Conservation (phyloP, 2,113 vertebrate species). For the Neoarius graeffei region DNA sequence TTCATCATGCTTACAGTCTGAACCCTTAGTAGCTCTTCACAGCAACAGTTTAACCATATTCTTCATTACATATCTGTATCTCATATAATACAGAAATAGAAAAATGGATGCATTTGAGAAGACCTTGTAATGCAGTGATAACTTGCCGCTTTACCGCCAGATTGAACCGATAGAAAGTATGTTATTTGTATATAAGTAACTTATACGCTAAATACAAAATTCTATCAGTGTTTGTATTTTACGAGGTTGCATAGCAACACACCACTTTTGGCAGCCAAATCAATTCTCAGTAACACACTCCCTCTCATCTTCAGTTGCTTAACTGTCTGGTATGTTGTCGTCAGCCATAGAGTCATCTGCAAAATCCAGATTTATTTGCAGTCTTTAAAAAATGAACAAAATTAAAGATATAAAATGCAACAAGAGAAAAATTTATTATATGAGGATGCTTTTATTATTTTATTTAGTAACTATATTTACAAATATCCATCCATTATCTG, state of each 20-base stretch:
- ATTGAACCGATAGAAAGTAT: neutral
- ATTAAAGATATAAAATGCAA: neutral
- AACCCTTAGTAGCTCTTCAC: neutral
- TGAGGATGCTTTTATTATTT: neutral
- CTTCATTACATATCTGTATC: neutral
- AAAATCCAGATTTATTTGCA: neutral
- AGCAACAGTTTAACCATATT: neutral
- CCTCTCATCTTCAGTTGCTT: constrained; percentile 13
- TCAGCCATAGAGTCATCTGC: neutral
- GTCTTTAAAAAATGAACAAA: neutral
- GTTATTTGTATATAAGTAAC: neutral
- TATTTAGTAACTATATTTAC: neutral
- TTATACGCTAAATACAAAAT: neutral
- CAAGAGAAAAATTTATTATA: neutral
- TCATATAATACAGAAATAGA: neutral
- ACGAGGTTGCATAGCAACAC: neutral
- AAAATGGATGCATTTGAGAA: neutral
- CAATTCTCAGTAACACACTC: neutral
- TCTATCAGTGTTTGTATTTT: neutral
- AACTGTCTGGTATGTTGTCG: neutral
- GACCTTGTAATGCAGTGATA: neutral
- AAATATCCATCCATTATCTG: neutral
- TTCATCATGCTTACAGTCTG: neutral
- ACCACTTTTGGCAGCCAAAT: neutral
- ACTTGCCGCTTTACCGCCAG: neutral